Evolutionary conservation across 2,113 vertebrate species (phyloP), one percentile per base, ranked within the genome.

Genomic region (Nycticebus coucang): DNA sequence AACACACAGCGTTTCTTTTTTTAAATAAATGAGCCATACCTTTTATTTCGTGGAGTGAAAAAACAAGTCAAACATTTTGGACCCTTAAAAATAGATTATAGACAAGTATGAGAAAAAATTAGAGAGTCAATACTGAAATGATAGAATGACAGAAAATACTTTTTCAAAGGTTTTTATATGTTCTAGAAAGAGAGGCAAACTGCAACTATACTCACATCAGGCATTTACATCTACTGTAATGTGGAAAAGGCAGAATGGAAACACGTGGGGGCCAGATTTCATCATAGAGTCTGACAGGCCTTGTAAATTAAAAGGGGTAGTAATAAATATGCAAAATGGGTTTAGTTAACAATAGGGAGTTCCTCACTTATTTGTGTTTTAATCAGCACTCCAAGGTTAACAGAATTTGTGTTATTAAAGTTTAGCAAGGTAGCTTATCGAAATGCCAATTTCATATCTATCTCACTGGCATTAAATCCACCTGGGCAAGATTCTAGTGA

Each of bases 371-470:
- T 92, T 83, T 94, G 77, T 94, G 53, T 92, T 97, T 97, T 90
- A 96, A 90, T 95, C 71, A 96, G 87, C 78, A 55, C 35, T 93
- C n/a, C 35, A 66, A 92, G 89, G 68, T 96, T 97, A 96, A 95
- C 77, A 95, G 91, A 97, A 93, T 83, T 92, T 86, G n/a, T 87
- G 41, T 93, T 91, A 92, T 92, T 95, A 94, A 94, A 95, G 80
- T 93, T 95, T 91, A 96, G 60, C 94, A 91, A 95, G 96, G 55
- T 87, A 92, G 87, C 82, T 97, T 96, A 93, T 82, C 82, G 35
- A 96, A 97, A 97, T 93, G 84, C 62, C 95, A 93, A 85, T 95
- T 96, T 94, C 92, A n/a, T 72, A 78, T 90, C 75, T 94, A 59
- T 78, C 83, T 87, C 41, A 41, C 64, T 94, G 50, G 64, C 45